These are phyloP conservation scores for Abramis brama DNA, from an alignment of 2,113 vertebrate genomes.

Conservation along the genomic window DNA sequence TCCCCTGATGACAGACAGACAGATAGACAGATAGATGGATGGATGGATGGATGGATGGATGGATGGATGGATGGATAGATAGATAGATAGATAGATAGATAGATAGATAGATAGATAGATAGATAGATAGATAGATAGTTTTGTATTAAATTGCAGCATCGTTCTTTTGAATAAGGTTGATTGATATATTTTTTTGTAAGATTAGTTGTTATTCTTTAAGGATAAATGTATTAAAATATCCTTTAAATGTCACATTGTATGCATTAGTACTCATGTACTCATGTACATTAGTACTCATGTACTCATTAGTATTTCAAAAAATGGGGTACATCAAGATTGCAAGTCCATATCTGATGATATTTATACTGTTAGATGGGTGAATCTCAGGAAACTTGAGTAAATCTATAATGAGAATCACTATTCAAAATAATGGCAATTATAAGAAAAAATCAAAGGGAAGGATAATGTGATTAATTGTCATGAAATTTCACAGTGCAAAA, in stretches of 20 bases:
- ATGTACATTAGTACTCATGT: no score
- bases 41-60: not conserved
- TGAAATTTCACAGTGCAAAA: no score
- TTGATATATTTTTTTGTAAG: no score
- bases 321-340: no score
- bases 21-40: not conserved
- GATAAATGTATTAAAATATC: not conserved
- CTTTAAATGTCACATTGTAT: not conserved
- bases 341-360: no score
- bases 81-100: not conserved
- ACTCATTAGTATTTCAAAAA: no score
- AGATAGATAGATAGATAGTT: not conserved
- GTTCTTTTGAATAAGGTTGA: no score
- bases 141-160: not conserved
- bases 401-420: not conserved
- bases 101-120: not conserved
- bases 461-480: no score
- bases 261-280: no score
- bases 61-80: not conserved
- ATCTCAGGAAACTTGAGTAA: not conserved
- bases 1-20: not conserved
- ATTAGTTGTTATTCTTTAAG: no score
- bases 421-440: not conserved
- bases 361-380: not conserved
- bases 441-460: no score